Percentiles rank a stretch among this genome's conserved stretches.
Conservation (phyloP, 1,140 invertebrate genomes). For the Oryzaephilus surinamensis region DNA sequence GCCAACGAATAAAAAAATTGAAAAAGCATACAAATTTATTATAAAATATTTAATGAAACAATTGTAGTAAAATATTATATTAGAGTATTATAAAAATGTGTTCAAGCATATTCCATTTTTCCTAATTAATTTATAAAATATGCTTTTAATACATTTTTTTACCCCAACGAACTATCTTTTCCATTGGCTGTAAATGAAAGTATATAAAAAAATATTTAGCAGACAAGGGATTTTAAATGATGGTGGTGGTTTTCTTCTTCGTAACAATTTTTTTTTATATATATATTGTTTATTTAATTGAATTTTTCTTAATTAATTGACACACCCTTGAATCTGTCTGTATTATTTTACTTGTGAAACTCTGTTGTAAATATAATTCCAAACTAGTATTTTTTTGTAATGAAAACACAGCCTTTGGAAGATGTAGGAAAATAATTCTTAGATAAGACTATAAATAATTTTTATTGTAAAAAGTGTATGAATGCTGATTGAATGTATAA, state of each 20-base stretch:
- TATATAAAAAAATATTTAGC: constrained; percentile 13
- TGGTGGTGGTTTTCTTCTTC: constrained; percentile 29
- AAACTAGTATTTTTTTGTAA: no score
- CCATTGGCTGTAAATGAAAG: no score
- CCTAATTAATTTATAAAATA: constrained; percentile 7
- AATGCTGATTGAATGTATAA: constrained; percentile 27
- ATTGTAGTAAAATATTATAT: no score
- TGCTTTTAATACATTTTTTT: constrained; percentile 18
- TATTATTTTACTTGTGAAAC: constrained; percentile 8
- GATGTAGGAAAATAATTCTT: constrained; percentile 25
- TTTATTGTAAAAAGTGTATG: constrained; percentile 35
- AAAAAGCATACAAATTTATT: constrained; percentile 8
- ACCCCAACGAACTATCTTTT: constrained; percentile 31
- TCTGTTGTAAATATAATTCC: constrained; percentile 25
- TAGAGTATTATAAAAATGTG: constrained; percentile 21
- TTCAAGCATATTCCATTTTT: constrained; percentile 9
- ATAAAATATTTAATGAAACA: no score
- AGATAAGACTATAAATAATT: constrained; percentile 34
- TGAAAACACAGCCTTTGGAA: constrained; percentile 38
- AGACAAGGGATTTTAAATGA: constrained; percentile 31
- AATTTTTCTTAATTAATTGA: constrained; percentile 9
- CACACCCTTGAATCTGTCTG: constrained; percentile 24
- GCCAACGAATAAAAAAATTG: constrained; percentile 16
- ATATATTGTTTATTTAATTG: no score
- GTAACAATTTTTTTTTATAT: constrained; percentile 6